phyloP scores from a whole-genome alignment of 2,797 vertebrate genomes.

The Malurus splendens region DNA sequence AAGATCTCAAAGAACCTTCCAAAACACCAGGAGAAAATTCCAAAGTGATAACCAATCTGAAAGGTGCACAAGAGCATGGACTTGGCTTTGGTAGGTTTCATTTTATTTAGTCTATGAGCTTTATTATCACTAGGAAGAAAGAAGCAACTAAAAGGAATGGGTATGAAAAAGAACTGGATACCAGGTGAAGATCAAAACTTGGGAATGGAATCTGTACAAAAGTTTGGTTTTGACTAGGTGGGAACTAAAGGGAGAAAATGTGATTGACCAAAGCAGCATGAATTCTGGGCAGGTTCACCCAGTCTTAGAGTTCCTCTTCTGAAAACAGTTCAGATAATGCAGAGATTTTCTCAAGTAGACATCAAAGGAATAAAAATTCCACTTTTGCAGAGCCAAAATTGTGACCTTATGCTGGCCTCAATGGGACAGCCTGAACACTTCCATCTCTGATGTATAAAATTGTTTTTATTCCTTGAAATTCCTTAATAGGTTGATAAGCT shows the following conservation, averaged over 20 bases:
- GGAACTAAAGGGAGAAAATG: neutral
- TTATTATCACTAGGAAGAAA: conserved; percentile 1
- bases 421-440: neutral
- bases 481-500: neutral
- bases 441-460: neutral
- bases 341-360: neutral
- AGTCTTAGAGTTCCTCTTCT: neutral
- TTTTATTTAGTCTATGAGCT: conserved; percentile 6
- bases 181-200: neutral
- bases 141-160: neutral
- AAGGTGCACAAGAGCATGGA: neutral
- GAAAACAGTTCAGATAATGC: conserved; percentile 21
- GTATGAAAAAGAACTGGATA: neutral
- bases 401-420: neutral
- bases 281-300: conserved; percentile 32
- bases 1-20: neutral
- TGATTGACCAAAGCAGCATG: neutral
- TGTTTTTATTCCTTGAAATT: conserved; percentile 24
- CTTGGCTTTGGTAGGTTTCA: neutral
- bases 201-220: neutral
- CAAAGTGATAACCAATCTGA: neutral
- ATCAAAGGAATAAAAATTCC: conserved; percentile 28
- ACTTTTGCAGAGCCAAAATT: conserved; percentile 21
- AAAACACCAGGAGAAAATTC: neutral
- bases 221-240: neutral